A percentile compares a stretch with the other conserved stretches of the same genome.
phyloP scores from a whole-genome alignment of 2,113 vertebrate species.

The Psilopsiagon aurifrons region DNA sequence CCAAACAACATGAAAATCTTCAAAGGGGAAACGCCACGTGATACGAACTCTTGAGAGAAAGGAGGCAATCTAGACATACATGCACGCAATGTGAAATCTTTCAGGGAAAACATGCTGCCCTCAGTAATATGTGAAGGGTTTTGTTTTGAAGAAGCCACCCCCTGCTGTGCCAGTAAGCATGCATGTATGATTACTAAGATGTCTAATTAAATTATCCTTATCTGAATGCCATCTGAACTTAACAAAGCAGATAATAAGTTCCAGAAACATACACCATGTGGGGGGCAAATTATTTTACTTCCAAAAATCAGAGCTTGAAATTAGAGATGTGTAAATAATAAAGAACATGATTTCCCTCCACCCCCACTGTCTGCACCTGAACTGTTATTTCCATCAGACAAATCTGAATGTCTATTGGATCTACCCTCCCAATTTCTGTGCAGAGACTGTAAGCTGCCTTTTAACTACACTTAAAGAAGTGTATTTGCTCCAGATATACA shows the following conservation, averaged over 20 bases:
- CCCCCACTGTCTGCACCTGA: slow-evolving; percentile 61
- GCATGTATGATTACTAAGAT: slow-evolving; percentile 72
- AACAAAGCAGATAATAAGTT: slow-evolving; percentile 83
- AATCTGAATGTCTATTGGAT: background rate
- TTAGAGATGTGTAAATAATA: slow-evolving; percentile 73
- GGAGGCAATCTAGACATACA: background rate
- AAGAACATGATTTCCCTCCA: slow-evolving; percentile 64
- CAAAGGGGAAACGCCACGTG: slow-evolving; percentile 37
- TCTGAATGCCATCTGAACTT: slow-evolving; percentile 80
- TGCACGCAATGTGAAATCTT: background rate
- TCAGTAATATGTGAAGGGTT: slow-evolving; percentile 11
- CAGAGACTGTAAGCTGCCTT: background rate
- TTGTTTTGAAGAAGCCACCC: slow-evolving; percentile 57
- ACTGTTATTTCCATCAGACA: background rate
- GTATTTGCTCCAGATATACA: background rate
- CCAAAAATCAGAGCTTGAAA: slow-evolving; percentile 75
- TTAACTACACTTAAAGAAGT: background rate
- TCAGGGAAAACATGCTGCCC: slow-evolving; percentile 13
- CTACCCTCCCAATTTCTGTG: background rate
- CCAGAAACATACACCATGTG: slow-evolving; percentile 78
- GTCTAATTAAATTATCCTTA: slow-evolving; percentile 82
- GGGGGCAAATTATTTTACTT: slow-evolving; percentile 77
- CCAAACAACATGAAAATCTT: slow-evolving; percentile 49
- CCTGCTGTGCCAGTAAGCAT: slow-evolving; percentile 69
- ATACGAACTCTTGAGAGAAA: slow-evolving; percentile 14